Evolutionary conservation across 1,140 invertebrate species (phyloP), one percentile per base, ranked within the genome.

Genomic region (Papilio glaucus): DNA sequence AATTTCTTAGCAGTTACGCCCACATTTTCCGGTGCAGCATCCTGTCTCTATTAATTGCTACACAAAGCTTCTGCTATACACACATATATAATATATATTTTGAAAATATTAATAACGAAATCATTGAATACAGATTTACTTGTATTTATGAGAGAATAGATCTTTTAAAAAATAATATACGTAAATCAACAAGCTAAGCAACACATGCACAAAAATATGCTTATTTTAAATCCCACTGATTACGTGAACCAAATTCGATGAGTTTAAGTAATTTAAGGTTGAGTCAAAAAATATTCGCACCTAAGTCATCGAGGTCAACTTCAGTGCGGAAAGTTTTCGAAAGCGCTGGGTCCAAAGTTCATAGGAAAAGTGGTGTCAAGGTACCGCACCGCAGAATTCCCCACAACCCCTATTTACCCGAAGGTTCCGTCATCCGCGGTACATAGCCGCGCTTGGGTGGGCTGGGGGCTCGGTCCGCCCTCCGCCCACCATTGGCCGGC

Each of bases 401-500:
- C 83, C 49, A 24, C 49, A 86, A 87, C 86, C 88, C 88, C 81
- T 81, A 77, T 79, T 37, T 78, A 77, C 70, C 67, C 61, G 71
- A 62, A 60, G 45, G 72, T 74, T 49, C 69, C 49, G 53, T 76
- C 72, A 65, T 78, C 83, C 78, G 67, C 71, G 75, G 77, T 71
- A 85, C 81, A 85, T 82, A 84, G 75, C 80, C 76, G 74, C 77
- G 77, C 60, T 60, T 80, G 87, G 87, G 85, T 79, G 85, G 81
- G 84, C 76, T 70, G 72, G 73, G 73, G 80, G 29, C 80, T 82
- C 84, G 83, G 82, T 85, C 81, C 80, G 80, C 80, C 61, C 75
- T 73, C 75, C 79, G 79, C 71, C 79, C 79, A 83, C 81, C 75
- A 89, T 86, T 88, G 88, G 86, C 79, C 79, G 75, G 65, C 78